Evolutionary conservation across 2,888 invertebrate species (phyloP).

Genomic region (Pseudococcus viburni): DNA sequence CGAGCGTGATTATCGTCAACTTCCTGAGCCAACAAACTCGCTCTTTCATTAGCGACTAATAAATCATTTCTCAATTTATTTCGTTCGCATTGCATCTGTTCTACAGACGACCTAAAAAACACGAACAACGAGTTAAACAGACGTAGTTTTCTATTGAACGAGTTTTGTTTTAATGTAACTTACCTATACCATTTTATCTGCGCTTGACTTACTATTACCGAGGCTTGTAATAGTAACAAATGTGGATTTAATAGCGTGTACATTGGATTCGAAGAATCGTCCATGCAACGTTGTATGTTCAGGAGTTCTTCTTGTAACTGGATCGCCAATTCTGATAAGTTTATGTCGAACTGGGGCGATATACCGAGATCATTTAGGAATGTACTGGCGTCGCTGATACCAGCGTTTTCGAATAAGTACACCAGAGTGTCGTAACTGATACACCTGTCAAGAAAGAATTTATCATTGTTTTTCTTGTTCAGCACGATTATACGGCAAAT

Average conservation of each 20-base stretch:
- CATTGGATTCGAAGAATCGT: slow-evolving; percentile 62
- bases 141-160: not conserved
- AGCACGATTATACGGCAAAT: not conserved
- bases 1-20: slow-evolving; percentile 91
- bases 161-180: slow-evolving; percentile 43
- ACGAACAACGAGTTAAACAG: not conserved
- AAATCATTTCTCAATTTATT: slow-evolving; percentile 86
- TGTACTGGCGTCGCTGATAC: slow-evolving; percentile 77
- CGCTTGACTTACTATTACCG: slow-evolving; percentile 67
- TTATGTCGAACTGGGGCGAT: slow-evolving; percentile 74
- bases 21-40: slow-evolving; percentile 87
- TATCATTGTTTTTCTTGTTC: not conserved
- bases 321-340: slow-evolving; percentile 77
- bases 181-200: slow-evolving; percentile 68
- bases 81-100: slow-evolving; percentile 82
- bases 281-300: slow-evolving; percentile 68
- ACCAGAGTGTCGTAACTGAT: slow-evolving; percentile 73
- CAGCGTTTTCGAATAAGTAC: slow-evolving; percentile 82
- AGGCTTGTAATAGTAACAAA: slow-evolving; percentile 67
- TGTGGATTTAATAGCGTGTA: slow-evolving; percentile 67
- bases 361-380: slow-evolving; percentile 81
- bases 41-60: slow-evolving; percentile 85
- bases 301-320: slow-evolving; percentile 80
- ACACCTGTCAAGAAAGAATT: not conserved
- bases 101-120: slow-evolving; percentile 73